These are phyloP conservation scores for Sinocyclocheilus maitianheensis DNA, from an alignment of 2,113 vertebrate genomes.

Conservation along the genomic window DNA sequence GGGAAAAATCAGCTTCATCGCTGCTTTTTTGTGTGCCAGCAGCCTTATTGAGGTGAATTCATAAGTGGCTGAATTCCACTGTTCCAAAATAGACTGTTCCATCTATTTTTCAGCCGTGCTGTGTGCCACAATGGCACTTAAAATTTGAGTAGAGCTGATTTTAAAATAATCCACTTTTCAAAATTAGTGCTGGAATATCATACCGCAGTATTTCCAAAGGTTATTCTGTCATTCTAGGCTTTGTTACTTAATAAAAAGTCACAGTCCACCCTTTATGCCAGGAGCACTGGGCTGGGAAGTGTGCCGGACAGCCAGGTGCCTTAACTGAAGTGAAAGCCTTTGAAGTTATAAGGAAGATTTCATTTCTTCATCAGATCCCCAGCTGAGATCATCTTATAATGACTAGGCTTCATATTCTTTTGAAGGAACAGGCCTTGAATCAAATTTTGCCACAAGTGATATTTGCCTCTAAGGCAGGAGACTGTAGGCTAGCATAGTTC, in stretches of 20 bases:
- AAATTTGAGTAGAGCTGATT: slow-evolving; percentile 20
- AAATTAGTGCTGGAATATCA: background rate
- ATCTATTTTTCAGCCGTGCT: slow-evolving; percentile 34
- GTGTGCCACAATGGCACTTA: slow-evolving; percentile 20
- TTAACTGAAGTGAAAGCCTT: slow-evolving; percentile 27
- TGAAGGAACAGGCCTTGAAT: slow-evolving; percentile 47
- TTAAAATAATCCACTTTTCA: slow-evolving; percentile 4
- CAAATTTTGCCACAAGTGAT: slow-evolving; percentile 35
- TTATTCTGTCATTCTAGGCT: background rate
- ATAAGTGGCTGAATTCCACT: background rate
- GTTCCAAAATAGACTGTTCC: slow-evolving; percentile 21
- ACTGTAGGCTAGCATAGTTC: background rate
- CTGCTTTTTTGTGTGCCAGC: slow-evolving; percentile 4
- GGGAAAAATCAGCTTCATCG: background rate
- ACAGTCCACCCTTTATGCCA: background rate
- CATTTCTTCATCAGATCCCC: slow-evolving; percentile 33
- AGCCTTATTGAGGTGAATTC: slow-evolving; percentile 21
- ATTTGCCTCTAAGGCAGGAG: slow-evolving; percentile 33
- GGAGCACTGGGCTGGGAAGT: background rate
- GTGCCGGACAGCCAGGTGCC: slow-evolving; percentile 26
- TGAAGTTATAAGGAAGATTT: slow-evolving; percentile 42
- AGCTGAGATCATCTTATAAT: slow-evolving; percentile 27
- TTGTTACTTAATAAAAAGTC: slow-evolving; percentile 2
- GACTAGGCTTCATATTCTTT: slow-evolving; percentile 46
- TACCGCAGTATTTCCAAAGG: slow-evolving; percentile 1